Base-by-base conservation (phyloP, 2,888 invertebrate genomes). In the Caenorhabditis sp. region DNA sequence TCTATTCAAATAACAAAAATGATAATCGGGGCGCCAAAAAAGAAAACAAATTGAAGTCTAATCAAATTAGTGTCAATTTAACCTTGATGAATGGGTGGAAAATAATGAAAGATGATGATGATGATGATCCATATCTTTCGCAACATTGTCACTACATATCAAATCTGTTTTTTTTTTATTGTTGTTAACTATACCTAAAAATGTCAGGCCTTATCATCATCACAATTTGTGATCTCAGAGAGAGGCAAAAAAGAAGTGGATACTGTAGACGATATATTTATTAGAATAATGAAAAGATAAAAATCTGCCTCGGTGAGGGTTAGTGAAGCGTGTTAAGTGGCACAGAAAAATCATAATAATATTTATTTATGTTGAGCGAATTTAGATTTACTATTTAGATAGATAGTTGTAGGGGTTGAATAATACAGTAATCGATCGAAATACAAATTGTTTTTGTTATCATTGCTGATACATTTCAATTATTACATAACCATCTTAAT, bases 271-370 rank as follows among this genome's bases (percentile, higher is more conserved):
- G 57, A 61, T 37, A n/a, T n/a, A 57, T 53, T 24, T 63, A 69
- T 63, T 31, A 64, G 55, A 58, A 36, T 63, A 69, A 69, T 63
- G 60, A 69, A 63, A 67, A 24, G 58, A 58, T 64, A 65, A 58
- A 58, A 43, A 43, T 43, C 43, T 43, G 12, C 12, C n/a, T n/a
- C n/a, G n/a, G n/a, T 43, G 17, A 43, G 58, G 59, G 53, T 31
- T 62, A 64, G 69, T 63, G 69, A 69, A 65, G 61, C 36, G 60
- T 27, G 36, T 43, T 43, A 43, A 43, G 24, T 69, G 60, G 62
- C 54, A 65, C 43, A 69, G n/a, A 65, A 26, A 51, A 58, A 65
- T 64, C 69, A 65, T 65, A 64, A 51, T 61, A 69, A 65, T 69
- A 69, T 58, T 49, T 17, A 43, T 43, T 43, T 43, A 43, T 43